Evolutionary conservation across 2,113 vertebrate genomes (phyloP).

Genomic region (Fukomys damarensis): DNA sequence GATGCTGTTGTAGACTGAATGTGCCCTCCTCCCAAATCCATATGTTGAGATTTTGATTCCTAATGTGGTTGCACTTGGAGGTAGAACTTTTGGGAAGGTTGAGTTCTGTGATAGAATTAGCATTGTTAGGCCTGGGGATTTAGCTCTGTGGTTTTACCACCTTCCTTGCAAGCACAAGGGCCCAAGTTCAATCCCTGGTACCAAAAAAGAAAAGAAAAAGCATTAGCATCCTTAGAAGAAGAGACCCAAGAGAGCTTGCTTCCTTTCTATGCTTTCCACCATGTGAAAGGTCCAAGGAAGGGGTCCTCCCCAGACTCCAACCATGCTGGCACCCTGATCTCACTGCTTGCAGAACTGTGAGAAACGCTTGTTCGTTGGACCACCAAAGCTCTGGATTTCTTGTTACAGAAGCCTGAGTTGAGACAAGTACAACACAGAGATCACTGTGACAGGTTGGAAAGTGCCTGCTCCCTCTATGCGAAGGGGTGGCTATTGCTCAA

Average conservation of each 20-base stretch:
- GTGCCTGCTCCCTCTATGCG: fast-evolving
- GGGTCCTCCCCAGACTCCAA: neutral
- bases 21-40: neutral
- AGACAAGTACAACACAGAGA: neutral
- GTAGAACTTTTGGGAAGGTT: neutral
- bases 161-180: too few species aligned
- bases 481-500: neutral
- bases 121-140: too few species aligned
- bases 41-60: neutral
- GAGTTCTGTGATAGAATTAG: neutral
- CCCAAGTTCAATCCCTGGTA: too few species aligned
- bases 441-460: neutral
- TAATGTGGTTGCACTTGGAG: neutral
- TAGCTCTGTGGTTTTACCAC: too few species aligned
- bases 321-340: neutral
- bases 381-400: neutral
- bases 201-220: too few species aligned
- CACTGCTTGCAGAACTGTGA: neutral
- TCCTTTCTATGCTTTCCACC: neutral
- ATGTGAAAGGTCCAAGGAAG: neutral
- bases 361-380: neutral
- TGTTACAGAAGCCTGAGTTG: neutral
- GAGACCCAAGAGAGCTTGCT: neutral
- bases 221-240: neutral
- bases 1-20: neutral